Evolutionary conservation across 2,113 vertebrate species (phyloP), one percentile per base, ranked within the genome.

Genomic region (Lophius piscatorius): DNA sequence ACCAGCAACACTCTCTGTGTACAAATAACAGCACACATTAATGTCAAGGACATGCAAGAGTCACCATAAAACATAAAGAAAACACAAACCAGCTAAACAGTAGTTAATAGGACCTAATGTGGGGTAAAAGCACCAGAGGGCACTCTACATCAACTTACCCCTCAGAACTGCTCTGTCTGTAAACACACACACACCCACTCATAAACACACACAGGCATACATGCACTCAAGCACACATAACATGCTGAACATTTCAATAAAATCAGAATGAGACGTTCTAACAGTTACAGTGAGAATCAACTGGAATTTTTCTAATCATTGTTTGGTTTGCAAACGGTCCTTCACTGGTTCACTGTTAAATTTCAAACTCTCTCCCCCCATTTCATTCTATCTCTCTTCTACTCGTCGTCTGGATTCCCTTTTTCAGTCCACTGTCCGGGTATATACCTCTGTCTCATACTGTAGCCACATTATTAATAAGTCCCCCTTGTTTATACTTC

Each of bases 221-320:
- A 33, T 11, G n/a, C 61, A 41, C 50, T 46, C 47, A 49, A 59
- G 57, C 63, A 20, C 26, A 51, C 23, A 60, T 50, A 82, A 81
- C 81, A 78, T 79, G 71, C 71, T 80, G 79, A 84, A 82, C 74
- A 78, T 79, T 85, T 72, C 75, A 48, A 87, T 78, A 86, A 84
- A 84, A 82, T 87, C 85, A 84, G 60, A 81, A 83, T 80, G 79
- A 86, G 69, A 83, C 78, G 80, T 85, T 86, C 82, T 86, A 76
- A 66, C 67, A 80, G 83, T 74, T 76, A 81, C 70, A 57, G 76
- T 76, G 78, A 86, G 78, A 86, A 84, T 89, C 85, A 84, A 82
- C 87, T 84, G 84, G 80, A 86, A 87, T 87, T 82, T 76, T 86
- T 82, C 87, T 86, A 85, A 89, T 87, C 87, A 87, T 78, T 73